These are phyloP conservation scores for Oligia strigilis DNA, from an alignment of 2,888 invertebrate species.

Conservation along the genomic window DNA sequence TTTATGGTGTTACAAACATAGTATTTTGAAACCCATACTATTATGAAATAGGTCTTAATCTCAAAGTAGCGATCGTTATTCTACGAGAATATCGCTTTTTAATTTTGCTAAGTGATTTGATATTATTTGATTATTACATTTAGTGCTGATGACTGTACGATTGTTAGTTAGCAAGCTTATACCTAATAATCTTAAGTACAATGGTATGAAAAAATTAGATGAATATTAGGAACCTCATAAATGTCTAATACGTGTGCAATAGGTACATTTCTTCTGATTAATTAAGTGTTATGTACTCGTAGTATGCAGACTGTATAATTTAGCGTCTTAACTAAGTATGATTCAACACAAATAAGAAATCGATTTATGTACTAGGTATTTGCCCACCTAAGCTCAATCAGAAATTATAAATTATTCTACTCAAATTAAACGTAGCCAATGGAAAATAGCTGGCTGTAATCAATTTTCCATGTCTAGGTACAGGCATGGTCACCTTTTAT, in stretches of 20 bases:
- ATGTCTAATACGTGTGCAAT: too few species aligned
- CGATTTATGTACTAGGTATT: neutral
- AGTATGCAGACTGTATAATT: neutral
- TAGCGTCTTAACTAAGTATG: neutral
- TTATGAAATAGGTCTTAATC: neutral
- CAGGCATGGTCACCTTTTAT: slow-evolving; percentile 2
- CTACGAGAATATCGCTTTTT: neutral
- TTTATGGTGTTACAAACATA: neutral
- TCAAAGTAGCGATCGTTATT: neutral
- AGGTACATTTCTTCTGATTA: too few species aligned
- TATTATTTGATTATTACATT: neutral
- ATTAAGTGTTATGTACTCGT: too few species aligned
- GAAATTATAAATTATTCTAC: slow-evolving; percentile 13
- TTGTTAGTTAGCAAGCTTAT: neutral
- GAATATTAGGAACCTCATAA: neutral
- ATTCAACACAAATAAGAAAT: neutral
- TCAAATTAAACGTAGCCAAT: slow-evolving; percentile 2
- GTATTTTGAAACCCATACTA: neutral
- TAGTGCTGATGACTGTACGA: neutral
- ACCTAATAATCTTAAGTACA: neutral
- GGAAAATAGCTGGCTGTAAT: slow-evolving; percentile 1
- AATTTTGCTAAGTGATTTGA: neutral
- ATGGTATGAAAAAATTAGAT: neutral
- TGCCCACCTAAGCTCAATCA: neutral
- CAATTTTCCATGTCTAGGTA: slow-evolving; percentile 7